Percentiles rank a stretch among this genome's conserved stretches.
Evolutionary conservation across 2,888 invertebrate genomes (phyloP).

Genomic region (Cephus nigrinus): DNA sequence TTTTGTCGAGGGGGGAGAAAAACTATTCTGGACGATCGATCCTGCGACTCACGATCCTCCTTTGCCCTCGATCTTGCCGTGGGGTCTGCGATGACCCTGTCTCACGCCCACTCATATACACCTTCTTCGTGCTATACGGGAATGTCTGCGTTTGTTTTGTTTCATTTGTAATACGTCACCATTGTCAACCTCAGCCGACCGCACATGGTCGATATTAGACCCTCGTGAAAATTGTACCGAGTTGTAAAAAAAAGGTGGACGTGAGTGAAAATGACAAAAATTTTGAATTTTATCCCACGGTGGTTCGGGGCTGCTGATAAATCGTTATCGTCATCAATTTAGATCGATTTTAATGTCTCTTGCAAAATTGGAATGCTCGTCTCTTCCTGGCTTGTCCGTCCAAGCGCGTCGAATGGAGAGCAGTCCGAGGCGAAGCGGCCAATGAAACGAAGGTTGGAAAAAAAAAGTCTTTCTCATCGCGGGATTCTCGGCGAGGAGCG

Average conservation of each 20-base stretch:
- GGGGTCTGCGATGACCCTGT: constrained; percentile 1
- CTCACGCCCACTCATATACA: neutral
- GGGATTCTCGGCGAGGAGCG: constrained; percentile 19
- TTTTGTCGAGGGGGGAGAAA: constrained; percentile 4
- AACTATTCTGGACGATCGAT: neutral
- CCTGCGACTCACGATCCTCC: neutral
- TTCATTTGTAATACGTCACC: neutral
- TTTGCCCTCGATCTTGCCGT: neutral
- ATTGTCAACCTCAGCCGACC: neutral
- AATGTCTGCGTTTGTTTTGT: neutral
- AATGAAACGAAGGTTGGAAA: constrained; percentile 1
- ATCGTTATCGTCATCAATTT: neutral
- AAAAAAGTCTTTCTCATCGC: constrained; percentile 6
- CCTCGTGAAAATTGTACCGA: neutral
- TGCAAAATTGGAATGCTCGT: neutral
- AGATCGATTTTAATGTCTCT: neutral
- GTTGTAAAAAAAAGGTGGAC: neutral
- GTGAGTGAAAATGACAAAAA: neutral
- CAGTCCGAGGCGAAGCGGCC: neutral
- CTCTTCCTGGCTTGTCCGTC: neutral
- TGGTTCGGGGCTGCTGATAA: neutral
- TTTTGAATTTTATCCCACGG: neutral
- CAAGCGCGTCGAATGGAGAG: neutral
- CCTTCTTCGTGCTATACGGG: neutral
- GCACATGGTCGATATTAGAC: neutral